phyloP scores from a whole-genome alignment of 2,888 invertebrate genomes.

The Euzophera pinguis region DNA sequence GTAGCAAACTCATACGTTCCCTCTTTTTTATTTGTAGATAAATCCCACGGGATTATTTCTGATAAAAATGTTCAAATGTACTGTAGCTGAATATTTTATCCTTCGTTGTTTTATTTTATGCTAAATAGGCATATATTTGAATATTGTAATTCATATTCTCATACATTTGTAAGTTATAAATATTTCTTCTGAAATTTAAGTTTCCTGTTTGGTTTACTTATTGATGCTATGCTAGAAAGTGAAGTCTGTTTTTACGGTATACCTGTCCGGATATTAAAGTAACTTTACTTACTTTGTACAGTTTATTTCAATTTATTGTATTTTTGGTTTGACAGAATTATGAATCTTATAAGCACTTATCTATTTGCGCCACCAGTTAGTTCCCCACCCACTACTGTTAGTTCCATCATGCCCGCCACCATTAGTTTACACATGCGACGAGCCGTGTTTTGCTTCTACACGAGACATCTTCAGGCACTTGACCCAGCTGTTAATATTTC shows the following conservation, averaged over 20 bases:
- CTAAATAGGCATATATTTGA: constrained; percentile 8
- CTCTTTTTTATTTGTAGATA: constrained; percentile 14
- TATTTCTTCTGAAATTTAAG: constrained; percentile 12
- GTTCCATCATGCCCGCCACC: too few species aligned
- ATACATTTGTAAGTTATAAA: constrained; percentile 14
- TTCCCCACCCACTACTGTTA: too few species aligned
- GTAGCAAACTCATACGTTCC: constrained; percentile 52
- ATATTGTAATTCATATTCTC: constrained; percentile 15
- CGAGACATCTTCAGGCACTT: too few species aligned
- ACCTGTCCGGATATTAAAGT: too few species aligned
- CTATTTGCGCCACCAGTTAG: too few species aligned
- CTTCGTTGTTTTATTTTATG: constrained; percentile 3
- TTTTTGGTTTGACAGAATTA: too few species aligned
- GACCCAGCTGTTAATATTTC: too few species aligned
- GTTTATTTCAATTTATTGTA: too few species aligned
- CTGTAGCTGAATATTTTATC: constrained; percentile 11
- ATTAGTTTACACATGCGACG: too few species aligned
- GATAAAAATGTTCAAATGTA: constrained; percentile 16
- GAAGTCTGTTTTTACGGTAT: neutral
- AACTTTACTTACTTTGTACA: too few species aligned
- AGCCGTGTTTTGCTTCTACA: too few species aligned
- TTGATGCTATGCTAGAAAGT: constrained; percentile 8
- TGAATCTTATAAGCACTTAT: too few species aligned
- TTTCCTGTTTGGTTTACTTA: constrained; percentile 6
- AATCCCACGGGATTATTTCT: constrained; percentile 14